These are phyloP conservation scores for Pipistrellus pygmaeus DNA, from an alignment of 2,797 vertebrate species.

Conservation along the genomic window DNA sequence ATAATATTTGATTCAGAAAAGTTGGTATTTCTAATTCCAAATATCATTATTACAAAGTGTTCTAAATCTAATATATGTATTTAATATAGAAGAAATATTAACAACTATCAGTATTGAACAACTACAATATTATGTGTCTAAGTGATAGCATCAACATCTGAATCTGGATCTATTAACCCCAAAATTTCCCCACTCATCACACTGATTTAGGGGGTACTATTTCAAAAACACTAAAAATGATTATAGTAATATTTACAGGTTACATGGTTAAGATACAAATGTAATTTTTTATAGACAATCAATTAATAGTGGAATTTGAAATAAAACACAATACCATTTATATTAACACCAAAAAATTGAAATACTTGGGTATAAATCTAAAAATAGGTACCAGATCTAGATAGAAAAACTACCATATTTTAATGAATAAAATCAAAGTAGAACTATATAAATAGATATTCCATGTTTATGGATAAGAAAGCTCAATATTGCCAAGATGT, in stretches of 20 bases:
- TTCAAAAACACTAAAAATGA: neutral
- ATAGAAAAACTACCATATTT: neutral
- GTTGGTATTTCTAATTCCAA: neutral
- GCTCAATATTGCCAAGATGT: neutral
- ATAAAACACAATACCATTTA: neutral
- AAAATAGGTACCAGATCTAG: neutral
- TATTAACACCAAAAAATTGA: neutral
- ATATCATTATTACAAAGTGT: neutral
- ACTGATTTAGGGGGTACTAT: neutral
- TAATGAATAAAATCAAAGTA: neutral
- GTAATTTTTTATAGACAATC: neutral
- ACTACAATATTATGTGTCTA: neutral
- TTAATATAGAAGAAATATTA: neutral
- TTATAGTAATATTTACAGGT: neutral
- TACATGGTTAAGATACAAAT: neutral
- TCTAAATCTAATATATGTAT: neutral
- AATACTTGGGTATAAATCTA: neutral
- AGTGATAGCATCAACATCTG: neutral
- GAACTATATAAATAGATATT: neutral
- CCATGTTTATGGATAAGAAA: neutral
- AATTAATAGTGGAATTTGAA: neutral
- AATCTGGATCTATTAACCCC: neutral
- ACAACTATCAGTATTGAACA: neutral
- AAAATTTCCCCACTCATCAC: neutral
- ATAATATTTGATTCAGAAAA: slow-evolving; percentile 32